phyloP scores from a whole-genome alignment of 2,888 invertebrate species.

The Ryuthela nishihirai region DNA sequence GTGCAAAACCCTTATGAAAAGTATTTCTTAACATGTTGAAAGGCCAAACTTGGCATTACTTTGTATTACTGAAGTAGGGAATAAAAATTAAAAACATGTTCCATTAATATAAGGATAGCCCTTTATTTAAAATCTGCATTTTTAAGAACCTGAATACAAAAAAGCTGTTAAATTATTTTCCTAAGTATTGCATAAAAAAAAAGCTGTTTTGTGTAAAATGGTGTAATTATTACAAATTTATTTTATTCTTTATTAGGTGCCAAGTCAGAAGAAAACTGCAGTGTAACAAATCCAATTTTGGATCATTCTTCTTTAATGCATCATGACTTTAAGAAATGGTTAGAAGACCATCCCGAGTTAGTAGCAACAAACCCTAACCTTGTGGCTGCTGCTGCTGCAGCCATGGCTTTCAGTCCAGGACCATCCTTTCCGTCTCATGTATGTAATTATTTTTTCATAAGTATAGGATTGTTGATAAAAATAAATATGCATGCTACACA shows the following conservation, averaged over 20 bases:
- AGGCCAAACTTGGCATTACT: too few species aligned
- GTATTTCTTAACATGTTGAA: too few species aligned
- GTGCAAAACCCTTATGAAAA: too few species aligned
- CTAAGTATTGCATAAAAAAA: neutral
- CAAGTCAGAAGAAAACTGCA: slow-evolving; percentile 15
- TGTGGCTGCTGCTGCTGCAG: slow-evolving; percentile 39
- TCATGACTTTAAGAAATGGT: slow-evolving; percentile 43
- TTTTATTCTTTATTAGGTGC: neutral
- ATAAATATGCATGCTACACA: too few species aligned
- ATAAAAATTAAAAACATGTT: too few species aligned
- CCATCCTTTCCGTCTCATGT: slow-evolving; percentile 40
- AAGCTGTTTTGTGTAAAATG: neutral
- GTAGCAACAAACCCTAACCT: slow-evolving; percentile 40
- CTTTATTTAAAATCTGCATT: too few species aligned
- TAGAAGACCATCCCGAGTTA: slow-evolving; percentile 44
- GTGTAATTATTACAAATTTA: neutral
- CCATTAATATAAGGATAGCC: too few species aligned
- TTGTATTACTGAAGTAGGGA: too few species aligned
- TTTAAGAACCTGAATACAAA: too few species aligned
- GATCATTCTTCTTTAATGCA: slow-evolving; percentile 39
- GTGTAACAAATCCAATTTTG: slow-evolving; percentile 19
- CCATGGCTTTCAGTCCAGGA: slow-evolving; percentile 34
- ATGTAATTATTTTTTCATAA: slow-evolving; percentile 6
- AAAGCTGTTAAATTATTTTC: too few species aligned
- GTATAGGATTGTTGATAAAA: too few species aligned